Evolutionary conservation across 2,113 vertebrate species (phyloP).

Genomic region (Apodemus sylvaticus): DNA sequence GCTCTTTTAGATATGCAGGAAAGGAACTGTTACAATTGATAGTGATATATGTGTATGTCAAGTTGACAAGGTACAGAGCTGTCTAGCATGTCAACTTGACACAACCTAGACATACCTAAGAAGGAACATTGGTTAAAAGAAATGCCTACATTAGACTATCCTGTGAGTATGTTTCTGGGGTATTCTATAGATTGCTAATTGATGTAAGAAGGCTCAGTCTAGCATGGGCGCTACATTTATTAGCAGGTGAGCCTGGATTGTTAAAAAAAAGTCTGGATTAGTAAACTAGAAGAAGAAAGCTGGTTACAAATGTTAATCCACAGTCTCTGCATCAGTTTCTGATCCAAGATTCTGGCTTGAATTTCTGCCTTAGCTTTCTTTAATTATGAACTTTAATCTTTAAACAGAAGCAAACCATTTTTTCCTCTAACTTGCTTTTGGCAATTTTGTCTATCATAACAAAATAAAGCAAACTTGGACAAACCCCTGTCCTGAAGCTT

Average conservation of each 20-base stretch:
- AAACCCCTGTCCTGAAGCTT: neutral
- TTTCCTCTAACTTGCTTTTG: neutral
- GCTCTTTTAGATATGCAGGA: neutral
- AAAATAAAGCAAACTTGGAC: neutral
- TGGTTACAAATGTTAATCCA: neutral
- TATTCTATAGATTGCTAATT: neutral
- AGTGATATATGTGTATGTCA: neutral
- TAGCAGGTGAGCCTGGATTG: neutral
- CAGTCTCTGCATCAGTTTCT: neutral
- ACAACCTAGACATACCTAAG: neutral
- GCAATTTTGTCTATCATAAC: neutral
- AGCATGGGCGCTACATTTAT: neutral
- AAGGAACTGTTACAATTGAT: neutral
- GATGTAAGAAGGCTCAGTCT: neutral
- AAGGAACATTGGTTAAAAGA: neutral
- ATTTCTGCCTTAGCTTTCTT: neutral
- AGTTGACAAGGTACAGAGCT: neutral
- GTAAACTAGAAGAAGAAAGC: neutral
- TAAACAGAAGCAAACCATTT: neutral
- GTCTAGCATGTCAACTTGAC: neutral
- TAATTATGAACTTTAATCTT: neutral
- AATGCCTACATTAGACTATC: neutral
- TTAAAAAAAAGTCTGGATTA: neutral
- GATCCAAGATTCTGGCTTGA: neutral
- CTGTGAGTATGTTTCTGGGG: neutral